phyloP scores from a whole-genome alignment of 2,888 invertebrate genomes.

The Volucella inanis region DNA sequence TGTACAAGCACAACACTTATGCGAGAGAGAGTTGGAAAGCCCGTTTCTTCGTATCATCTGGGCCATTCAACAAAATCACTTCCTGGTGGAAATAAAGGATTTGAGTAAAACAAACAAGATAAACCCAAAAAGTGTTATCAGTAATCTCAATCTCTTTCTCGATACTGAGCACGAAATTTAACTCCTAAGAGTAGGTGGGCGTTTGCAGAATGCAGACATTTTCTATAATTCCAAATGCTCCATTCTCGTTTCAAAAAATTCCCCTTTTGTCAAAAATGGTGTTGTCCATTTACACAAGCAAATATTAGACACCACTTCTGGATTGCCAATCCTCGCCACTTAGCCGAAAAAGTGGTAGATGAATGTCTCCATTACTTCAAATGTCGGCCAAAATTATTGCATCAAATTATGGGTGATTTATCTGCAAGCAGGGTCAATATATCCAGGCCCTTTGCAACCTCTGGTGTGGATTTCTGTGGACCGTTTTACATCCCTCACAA shows the following conservation, averaged over 20 bases:
- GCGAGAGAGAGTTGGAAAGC: neutral
- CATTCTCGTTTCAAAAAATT: conserved; percentile 11
- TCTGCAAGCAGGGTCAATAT: neutral
- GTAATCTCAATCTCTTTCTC: conserved; percentile 14
- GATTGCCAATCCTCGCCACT: conserved; percentile 44
- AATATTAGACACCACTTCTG: conserved; percentile 62
- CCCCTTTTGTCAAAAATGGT: conserved; percentile 19
- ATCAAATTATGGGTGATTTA: conserved; percentile 13
- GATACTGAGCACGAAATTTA: conserved; percentile 4
- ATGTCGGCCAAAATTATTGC: no score
- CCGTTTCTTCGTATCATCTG: no score
- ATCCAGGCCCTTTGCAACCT: conserved; percentile 16
- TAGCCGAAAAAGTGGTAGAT: conserved; percentile 17
- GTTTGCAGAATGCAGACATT: neutral
- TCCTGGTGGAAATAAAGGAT: no score
- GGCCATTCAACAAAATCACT: neutral
- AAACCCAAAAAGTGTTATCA: no score
- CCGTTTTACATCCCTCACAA: conserved; percentile 1
- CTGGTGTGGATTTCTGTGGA: conserved; percentile 4
- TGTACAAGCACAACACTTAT: neutral
- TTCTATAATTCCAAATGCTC: no score
- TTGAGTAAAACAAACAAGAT: conserved; percentile 7
- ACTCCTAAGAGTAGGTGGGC: neutral
- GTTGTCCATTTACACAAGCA: conserved; percentile 47
- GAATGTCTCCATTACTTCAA: conserved; percentile 14